phyloP scores from a whole-genome alignment of 2,888 invertebrate genomes.

The Cataglyphis livida region DNA sequence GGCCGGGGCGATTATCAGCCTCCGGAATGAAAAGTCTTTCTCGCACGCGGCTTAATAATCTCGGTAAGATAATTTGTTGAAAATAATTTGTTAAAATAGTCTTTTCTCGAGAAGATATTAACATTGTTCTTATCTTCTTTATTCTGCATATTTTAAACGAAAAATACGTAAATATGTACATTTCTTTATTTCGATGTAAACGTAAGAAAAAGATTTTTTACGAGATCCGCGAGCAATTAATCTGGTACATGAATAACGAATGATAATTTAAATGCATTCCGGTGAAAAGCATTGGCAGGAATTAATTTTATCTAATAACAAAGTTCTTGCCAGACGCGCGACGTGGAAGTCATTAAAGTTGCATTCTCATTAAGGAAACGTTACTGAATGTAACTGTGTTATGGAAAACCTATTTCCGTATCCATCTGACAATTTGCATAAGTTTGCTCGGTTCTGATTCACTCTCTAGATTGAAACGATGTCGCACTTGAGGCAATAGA shows the following conservation, averaged over 20 bases:
- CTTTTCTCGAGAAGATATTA: not conserved
- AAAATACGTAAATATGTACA: not conserved
- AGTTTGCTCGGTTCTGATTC: slow-evolving; percentile 42
- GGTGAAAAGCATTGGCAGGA: slow-evolving; percentile 35
- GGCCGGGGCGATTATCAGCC: slow-evolving; percentile 13
- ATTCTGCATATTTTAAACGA: not conserved
- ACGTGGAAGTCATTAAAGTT: slow-evolving; percentile 49
- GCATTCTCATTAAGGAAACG: slow-evolving; percentile 56
- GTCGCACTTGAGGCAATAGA: slow-evolving; percentile 37
- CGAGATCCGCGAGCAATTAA: slow-evolving; percentile 27
- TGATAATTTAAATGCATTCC: slow-evolving; percentile 7
- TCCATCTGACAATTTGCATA: slow-evolving; percentile 53
- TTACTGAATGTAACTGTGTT: slow-evolving; percentile 51
- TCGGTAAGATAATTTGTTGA: not conserved
- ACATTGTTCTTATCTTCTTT: not conserved
- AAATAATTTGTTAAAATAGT: not conserved
- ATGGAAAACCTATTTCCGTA: slow-evolving; percentile 55
- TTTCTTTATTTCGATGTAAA: not conserved
- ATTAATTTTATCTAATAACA: slow-evolving; percentile 51
- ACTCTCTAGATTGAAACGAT: slow-evolving; percentile 41
- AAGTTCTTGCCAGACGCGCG: slow-evolving; percentile 36
- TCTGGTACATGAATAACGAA: slow-evolving; percentile 9
- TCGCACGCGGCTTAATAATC: slow-evolving; percentile 7
- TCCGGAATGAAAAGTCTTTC: slow-evolving; percentile 4
- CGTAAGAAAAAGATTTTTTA: not conserved